phyloP scores from a whole-genome alignment of 2,113 vertebrate species.

The Plectropomus leopardus region DNA sequence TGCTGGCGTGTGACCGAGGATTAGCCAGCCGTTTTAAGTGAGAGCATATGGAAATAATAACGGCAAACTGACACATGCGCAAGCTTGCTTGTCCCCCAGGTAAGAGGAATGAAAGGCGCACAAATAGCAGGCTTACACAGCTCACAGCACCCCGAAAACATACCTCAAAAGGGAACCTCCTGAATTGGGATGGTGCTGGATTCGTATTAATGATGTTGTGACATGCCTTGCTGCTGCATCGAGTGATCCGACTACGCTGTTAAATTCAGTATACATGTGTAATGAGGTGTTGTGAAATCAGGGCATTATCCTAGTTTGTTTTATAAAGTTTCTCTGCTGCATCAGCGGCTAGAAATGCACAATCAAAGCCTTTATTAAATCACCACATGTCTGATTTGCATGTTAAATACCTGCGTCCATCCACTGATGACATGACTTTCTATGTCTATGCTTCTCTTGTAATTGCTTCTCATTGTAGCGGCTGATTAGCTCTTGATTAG shows the following conservation, averaged over 20 bases:
- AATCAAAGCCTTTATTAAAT: conserved; percentile 9
- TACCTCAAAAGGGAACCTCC: conserved; percentile 52
- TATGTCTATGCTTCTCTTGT: background rate
- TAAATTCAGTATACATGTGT: conserved; percentile 48
- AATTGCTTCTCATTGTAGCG: conserved; percentile 1
- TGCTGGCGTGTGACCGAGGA: conserved; percentile 83
- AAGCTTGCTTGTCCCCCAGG: conserved; percentile 69
- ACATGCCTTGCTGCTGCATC: conserved; percentile 32
- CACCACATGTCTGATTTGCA: conserved; percentile 26
- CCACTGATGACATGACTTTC: background rate
- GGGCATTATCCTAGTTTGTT: conserved; percentile 18
- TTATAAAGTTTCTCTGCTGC: background rate
- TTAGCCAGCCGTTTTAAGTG: conserved; percentile 82
- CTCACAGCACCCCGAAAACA: conserved; percentile 52
- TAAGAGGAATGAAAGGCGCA: conserved; percentile 63
- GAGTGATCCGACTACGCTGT: conserved; percentile 41
- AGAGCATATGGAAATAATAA: conserved; percentile 81
- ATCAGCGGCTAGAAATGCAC: background rate
- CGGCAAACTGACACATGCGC: conserved; percentile 63
- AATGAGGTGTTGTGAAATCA: conserved; percentile 47
- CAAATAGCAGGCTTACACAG: conserved; percentile 72
- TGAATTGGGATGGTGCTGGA: conserved; percentile 30
- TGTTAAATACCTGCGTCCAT: conserved; percentile 9
- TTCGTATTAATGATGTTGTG: conserved; percentile 61
- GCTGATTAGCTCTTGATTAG: conserved; percentile 18